A percentile compares a stretch with the other conserved stretches of the same genome.
These are phyloP conservation scores for Lamproptera curius DNA, from an alignment of 2,888 invertebrate species.

Conservation along the genomic window DNA sequence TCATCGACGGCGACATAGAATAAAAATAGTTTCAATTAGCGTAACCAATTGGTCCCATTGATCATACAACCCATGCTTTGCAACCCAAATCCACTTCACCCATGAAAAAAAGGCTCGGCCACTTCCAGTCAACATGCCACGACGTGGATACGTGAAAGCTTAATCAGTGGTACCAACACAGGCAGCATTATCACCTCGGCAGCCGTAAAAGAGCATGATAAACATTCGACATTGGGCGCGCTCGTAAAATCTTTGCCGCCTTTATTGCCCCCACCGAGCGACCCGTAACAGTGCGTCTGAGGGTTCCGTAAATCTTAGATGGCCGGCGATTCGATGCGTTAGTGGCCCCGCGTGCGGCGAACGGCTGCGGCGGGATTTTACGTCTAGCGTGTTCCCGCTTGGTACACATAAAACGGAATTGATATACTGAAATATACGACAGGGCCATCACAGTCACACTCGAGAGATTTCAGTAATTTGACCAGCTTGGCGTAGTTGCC, in stretches of 20 bases:
- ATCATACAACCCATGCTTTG: too few species aligned
- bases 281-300: constrained; percentile 47
- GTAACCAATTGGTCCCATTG: too few species aligned
- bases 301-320: constrained; percentile 48
- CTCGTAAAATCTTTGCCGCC: constrained; percentile 59
- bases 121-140: too few species aligned
- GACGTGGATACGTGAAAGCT: constrained; percentile 7
- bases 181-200: constrained; percentile 28
- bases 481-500: too few species aligned
- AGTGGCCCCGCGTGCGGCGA: constrained; percentile 29
- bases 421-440: too few species aligned
- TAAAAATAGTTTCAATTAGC: too few species aligned
- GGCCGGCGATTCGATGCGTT: constrained; percentile 36
- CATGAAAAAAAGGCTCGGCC: too few species aligned
- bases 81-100: not conserved
- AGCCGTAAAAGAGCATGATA: constrained; percentile 51
- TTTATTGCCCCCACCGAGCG: constrained; percentile 55
- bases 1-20: too few species aligned
- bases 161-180: constrained; percentile 18
- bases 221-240: constrained; percentile 44
- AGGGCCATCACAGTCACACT: too few species aligned
- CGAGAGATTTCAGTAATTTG: too few species aligned
- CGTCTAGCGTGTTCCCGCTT: constrained; percentile 5
- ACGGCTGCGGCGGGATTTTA: constrained; percentile 27
- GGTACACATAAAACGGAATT: too few species aligned